Base-by-base conservation (phyloP, 2,888 invertebrate species). In the Plebejus melissa region DNA sequence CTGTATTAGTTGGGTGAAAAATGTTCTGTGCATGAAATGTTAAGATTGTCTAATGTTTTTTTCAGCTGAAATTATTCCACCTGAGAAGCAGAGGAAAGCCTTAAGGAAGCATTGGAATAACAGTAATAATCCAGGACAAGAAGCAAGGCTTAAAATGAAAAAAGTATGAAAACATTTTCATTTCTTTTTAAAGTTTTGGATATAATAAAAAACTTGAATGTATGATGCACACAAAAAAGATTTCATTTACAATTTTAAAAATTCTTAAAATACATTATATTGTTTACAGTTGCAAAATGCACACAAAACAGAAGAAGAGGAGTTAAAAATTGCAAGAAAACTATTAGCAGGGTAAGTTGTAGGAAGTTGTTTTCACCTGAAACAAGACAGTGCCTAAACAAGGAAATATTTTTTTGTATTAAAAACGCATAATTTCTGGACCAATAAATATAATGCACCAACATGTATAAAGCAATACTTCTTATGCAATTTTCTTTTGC, bases 1-100 rank as follows among this genome's bases (percentile, higher is more conserved):
- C 2, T 46, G 3, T 13, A 50, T 50, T 50, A 50, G 50, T 50
- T 50, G 50, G 13, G 50, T 50, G 3, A 3, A 50, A 11, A 50
- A 1, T 41, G 7, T 41, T 41, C 41, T 41, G 13, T 50, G 11
- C 9, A 38, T 76, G 11, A 54, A 71, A 69, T 16, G 41, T 54
- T 28, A 65, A 70, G 57, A 32, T 16, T n/a, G n/a, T 69, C 41
- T 9, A 13, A 69, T n/a, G 38, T 77, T 28, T 76, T 71, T 94
- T 94, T 75, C 84, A 96, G 96, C 96, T 76, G 93, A 93, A 11
- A 96, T 94, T 81, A 94, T 97, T 79, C 95, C 96, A 28, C 95
- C 95, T 1, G 95, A 96, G 78, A 94, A 96, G 79, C 95, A 96
- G 83, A 94, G 89, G 82, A 86, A 80, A 54, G 95, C 94, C 75